A percentile compares a stretch with the other conserved stretches of the same genome.
Evolutionary conservation across 2,797 vertebrate genomes (phyloP).

Genomic region (Sebastes itinus): DNA sequence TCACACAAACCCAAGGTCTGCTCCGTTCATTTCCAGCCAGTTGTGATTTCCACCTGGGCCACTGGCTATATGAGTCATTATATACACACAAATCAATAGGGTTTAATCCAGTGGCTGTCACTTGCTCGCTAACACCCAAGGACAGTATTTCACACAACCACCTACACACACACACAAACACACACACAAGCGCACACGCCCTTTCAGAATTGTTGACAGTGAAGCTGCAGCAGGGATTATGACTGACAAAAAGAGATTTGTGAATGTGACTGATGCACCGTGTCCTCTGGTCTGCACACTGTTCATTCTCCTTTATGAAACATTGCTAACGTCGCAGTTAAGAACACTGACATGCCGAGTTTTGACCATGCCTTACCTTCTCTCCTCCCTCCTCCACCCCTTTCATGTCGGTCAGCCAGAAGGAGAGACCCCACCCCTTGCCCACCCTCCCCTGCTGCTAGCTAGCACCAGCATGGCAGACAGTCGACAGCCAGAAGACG

Average conservation of each 20-base stretch:
- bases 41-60: constrained; percentile 45
- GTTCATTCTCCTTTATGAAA: constrained; percentile 14
- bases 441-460: constrained; percentile 59
- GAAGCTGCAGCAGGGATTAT: constrained; percentile 47
- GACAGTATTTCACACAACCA: constrained; percentile 46
- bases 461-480: constrained; percentile 90
- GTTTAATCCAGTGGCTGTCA: constrained; percentile 60
- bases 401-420: constrained; percentile 23
- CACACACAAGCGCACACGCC: constrained; percentile 1
- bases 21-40: constrained; percentile 31
- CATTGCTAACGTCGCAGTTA: constrained; percentile 15
- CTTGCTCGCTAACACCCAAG: constrained; percentile 45
- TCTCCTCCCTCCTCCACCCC: background rate
- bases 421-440: constrained; percentile 52
- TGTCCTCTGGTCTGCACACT: constrained; percentile 17
- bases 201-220: constrained; percentile 40
- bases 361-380: constrained; percentile 8
- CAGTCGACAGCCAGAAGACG: constrained; percentile 92
- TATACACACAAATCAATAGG: constrained; percentile 55
- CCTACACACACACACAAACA: constrained; percentile 21
- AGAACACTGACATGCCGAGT: constrained; percentile 9
- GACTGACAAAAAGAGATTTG: constrained; percentile 53
- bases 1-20: constrained; percentile 30
- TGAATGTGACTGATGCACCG: constrained; percentile 40
- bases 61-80: constrained; percentile 43